phyloP scores from a whole-genome alignment of 2,797 vertebrate species.

The Lemur catta region DNA sequence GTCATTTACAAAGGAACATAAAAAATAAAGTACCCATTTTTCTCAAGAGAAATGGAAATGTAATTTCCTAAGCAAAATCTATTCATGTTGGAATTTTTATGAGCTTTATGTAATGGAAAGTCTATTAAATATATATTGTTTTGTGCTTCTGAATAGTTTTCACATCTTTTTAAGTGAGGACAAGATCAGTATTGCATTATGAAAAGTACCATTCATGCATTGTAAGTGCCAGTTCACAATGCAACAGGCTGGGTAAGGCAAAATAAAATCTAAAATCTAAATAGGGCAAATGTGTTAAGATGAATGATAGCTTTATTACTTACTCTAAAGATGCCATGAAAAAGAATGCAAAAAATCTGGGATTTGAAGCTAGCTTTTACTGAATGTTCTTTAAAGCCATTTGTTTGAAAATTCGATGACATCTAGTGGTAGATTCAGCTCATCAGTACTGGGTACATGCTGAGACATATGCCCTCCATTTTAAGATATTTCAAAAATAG shows the following conservation, averaged over 20 bases:
- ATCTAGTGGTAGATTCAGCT: constrained; percentile 79
- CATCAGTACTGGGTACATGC: background rate
- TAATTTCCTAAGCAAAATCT: constrained; percentile 66
- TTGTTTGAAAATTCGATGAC: constrained; percentile 80
- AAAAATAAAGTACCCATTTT: constrained; percentile 69
- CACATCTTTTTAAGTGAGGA: constrained; percentile 60
- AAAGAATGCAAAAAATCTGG: constrained; percentile 21
- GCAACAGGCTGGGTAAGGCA: background rate
- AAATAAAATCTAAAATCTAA: constrained; percentile 61
- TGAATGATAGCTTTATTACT: constrained; percentile 62
- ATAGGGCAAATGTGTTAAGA: constrained; percentile 34
- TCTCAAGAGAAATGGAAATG: constrained; percentile 71
- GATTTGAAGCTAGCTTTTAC: background rate
- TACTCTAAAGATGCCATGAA: background rate
- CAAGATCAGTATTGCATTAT: background rate
- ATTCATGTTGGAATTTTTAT: constrained; percentile 68
- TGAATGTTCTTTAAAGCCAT: background rate
- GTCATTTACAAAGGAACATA: constrained; percentile 59
- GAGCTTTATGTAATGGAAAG: constrained; percentile 72
- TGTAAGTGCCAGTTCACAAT: background rate
- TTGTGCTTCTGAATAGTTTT: constrained; percentile 52
- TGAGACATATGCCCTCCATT: background rate
- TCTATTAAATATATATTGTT: constrained; percentile 68
- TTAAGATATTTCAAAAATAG: background rate
- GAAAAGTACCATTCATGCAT: constrained; percentile 37